phyloP scores from a whole-genome alignment of 2,113 vertebrate species.

The Oryzias woworae region DNA sequence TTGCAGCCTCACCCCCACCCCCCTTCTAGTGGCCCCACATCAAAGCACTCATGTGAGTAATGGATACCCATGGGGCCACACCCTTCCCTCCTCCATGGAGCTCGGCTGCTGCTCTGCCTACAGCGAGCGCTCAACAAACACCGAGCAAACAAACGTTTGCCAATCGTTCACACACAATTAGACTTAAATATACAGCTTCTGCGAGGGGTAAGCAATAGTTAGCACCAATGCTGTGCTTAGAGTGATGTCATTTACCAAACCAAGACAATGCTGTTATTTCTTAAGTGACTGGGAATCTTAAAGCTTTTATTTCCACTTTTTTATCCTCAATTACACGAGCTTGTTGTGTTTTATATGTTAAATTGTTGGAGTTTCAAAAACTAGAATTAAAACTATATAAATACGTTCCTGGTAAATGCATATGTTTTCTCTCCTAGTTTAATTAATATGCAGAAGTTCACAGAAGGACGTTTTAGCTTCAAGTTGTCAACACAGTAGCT shows the following conservation, averaged over 20 bases:
- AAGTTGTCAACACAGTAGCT: too few relatives aligned
- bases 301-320: background rate
- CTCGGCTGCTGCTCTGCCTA: conserved; percentile 51
- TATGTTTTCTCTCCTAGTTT: too few relatives aligned
- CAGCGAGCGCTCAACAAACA: conserved; percentile 32
- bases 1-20: conserved; percentile 6
- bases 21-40: conserved; percentile 60
- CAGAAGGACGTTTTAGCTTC: too few relatives aligned
- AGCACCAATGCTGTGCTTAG: conserved; percentile 11
- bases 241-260: conserved; percentile 14
- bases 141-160: conserved; percentile 9
- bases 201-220: conserved; percentile 37
- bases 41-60: conserved; percentile 73
- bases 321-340: background rate
- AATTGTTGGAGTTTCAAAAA: too few relatives aligned
- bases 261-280: background rate
- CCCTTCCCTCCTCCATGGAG: conserved; percentile 65
- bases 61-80: conserved; percentile 68
- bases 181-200: conserved; percentile 42
- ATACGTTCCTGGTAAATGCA: too few relatives aligned
- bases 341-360: background rate
- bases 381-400: too few relatives aligned
- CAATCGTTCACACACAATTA: conserved; percentile 47
- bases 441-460: too few relatives aligned
- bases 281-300: background rate